A percentile compares a stretch with the other conserved stretches of the same genome.
Evolutionary conservation across 1,140 invertebrate genomes (phyloP).

Genomic region (Lepidurus arcticus): DNA sequence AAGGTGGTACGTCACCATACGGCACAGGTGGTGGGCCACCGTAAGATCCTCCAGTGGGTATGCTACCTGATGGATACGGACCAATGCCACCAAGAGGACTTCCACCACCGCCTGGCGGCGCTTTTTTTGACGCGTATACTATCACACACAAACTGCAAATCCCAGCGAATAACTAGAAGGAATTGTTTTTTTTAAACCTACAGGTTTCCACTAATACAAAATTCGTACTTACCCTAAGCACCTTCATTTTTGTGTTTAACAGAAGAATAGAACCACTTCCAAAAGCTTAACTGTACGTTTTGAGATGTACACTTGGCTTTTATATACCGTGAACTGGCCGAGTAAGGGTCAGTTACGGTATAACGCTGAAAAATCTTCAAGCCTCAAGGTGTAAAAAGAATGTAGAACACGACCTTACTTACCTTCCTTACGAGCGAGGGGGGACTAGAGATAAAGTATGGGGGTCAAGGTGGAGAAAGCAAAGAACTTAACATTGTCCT

Average conservation of each 20-base stretch:
- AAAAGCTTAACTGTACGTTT: background rate
- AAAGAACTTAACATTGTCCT: background rate
- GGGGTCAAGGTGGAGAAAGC: background rate
- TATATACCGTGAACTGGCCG: background rate
- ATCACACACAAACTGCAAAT: background rate
- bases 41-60: no score
- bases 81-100: background rate
- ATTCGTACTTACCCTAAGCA: background rate
- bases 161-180: background rate
- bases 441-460: background rate
- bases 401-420: constrained; percentile 8
- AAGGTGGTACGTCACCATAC: no score
- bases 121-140: background rate
- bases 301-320: background rate
- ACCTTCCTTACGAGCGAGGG: background rate
- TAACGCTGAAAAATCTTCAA: background rate
- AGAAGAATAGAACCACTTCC: background rate
- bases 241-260: background rate
- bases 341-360: background rate
- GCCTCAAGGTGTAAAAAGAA: background rate
- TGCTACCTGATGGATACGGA: background rate
- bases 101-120: background rate
- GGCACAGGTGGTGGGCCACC: no score
- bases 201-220: background rate
- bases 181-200: background rate